Evolutionary conservation across 2,888 invertebrate genomes (phyloP), one percentile per base, ranked within the genome.

Genomic region (Melieria crassipennis): DNA sequence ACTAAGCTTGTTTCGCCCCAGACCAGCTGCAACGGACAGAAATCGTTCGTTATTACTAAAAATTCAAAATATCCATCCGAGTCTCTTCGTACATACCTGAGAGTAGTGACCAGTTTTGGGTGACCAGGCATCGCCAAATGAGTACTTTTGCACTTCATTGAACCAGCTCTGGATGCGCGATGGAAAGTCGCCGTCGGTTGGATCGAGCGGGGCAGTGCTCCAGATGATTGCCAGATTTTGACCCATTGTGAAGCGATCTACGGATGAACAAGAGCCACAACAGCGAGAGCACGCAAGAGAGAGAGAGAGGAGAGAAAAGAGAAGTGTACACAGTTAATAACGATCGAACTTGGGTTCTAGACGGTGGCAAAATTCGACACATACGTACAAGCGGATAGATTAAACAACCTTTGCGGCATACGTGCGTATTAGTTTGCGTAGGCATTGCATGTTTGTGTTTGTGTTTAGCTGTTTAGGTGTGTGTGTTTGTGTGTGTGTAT

Each of bases 1-100:
- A 97, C 90, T 77, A 92, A 89, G 82, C 92, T 92, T 10, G 95
- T 94, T 83, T 93, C 92, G 71, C 94, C 93, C 96, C 96, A 97
- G 69, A 96, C 92, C 87, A 96, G 89, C 94, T 96, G 85, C n/a
- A 80, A 80, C 63, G 6, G 52, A 66, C 56, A 42, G 7, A 58
- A 46, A 56, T 30, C 30, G 30, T 30, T 30, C 3, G 30, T 30
- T 30, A 30, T 3, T 30, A 30, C 30, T 3, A 30, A 30, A 43
- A 46, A 11, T 4, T 43, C 7, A 5, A 47, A n/a, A 10, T 7
- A 43, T 60, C 5, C 43, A 47, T 57, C 9, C 0, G n/a, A 57
- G 1, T 50, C n/a, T 43, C 46, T 4, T 0, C 13, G 3, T n/a
- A 56, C 65, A 62, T 84, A 94, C 94, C 92, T 94, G 95, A 74